A percentile compares a stretch with the other conserved stretches of the same genome.
Evolutionary conservation across 2,797 vertebrate genomes (phyloP).

Genomic region (Danio kyathit): DNA sequence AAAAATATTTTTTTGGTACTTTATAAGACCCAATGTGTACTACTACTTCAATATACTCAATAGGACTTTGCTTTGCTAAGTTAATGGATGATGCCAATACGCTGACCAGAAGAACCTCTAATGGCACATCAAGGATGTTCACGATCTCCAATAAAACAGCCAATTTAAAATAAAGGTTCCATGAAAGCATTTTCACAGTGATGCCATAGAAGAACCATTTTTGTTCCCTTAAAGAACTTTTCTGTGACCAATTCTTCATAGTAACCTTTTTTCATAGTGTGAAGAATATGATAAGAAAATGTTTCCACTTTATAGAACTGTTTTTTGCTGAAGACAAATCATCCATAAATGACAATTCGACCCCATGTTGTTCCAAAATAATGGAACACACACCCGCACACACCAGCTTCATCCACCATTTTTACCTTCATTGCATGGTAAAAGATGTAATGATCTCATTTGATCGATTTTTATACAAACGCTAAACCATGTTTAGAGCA

Average conservation of each 20-base stretch:
- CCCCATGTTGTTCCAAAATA: background rate
- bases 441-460: background rate
- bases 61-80: background rate
- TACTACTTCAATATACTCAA: background rate
- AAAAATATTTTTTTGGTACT: background rate
- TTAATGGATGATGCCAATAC: background rate
- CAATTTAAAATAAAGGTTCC: background rate
- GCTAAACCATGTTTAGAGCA: background rate
- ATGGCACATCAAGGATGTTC: background rate
- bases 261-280: no score
- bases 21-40: background rate
- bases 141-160: background rate
- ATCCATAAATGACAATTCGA: background rate
- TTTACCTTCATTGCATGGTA: background rate
- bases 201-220: no score
- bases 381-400: background rate
- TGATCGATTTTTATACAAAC: background rate
- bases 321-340: background rate
- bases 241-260: background rate
- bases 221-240: background rate
- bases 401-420: background rate
- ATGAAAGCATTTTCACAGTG: no score
- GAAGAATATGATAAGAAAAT: no score
- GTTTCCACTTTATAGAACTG: no score
- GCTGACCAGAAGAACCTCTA: background rate